Conservation (phyloP, 2,888 invertebrate genomes). For the Temnothorax unifasciatus region DNA sequence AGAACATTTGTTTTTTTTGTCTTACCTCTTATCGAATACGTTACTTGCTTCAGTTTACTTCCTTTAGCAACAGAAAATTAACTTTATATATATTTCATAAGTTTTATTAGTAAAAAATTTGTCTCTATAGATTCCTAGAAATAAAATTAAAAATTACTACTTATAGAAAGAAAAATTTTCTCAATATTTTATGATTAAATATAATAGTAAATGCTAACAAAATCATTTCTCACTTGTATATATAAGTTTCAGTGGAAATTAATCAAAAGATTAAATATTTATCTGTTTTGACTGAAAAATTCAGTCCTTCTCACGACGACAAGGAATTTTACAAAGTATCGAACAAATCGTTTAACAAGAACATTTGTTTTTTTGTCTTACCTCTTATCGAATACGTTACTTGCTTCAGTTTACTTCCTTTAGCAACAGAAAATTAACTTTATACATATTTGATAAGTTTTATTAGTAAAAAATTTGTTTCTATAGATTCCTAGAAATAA, state of each 20-base stretch:
- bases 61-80: neutral
- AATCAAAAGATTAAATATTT: neutral
- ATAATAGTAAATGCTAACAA: neutral
- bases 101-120: neutral
- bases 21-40: too few relatives aligned
- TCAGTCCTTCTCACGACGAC: neutral
- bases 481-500: neutral
- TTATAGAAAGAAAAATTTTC: neutral
- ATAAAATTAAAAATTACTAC: neutral
- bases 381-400: too few relatives aligned
- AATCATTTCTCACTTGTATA: neutral
- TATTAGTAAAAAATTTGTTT: neutral
- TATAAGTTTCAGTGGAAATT: neutral
- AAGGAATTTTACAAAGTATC: slow-evolving; percentile 16
- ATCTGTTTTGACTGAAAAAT: slow-evolving; percentile 52
- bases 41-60: neutral
- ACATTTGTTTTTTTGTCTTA: slow-evolving; percentile 17
- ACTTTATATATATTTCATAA: neutral
- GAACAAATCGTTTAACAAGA: slow-evolving; percentile 16
- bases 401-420: neutral
- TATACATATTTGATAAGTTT: neutral
- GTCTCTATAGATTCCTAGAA: neutral
- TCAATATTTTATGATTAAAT: neutral
- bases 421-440: neutral
- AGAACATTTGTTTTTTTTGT: slow-evolving; percentile 28